phyloP scores from a whole-genome alignment of 1,140 invertebrate species.

The Oscheius sp. region DNA sequence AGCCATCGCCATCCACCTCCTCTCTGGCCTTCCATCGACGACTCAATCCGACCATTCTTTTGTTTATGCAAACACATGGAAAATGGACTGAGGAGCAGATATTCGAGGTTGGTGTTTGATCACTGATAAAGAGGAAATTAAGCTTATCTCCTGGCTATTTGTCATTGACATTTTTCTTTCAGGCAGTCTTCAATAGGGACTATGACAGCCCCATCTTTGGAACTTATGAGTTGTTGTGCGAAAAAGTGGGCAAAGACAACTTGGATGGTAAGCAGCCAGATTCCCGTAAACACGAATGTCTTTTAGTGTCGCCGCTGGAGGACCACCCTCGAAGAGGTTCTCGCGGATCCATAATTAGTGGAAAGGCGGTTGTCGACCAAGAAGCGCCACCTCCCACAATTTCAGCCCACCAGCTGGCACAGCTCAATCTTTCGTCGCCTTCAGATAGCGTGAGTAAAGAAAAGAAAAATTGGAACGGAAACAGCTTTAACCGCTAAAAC shows the following conservation, averaged over 20 bases:
- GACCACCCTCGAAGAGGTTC: conserved; percentile 52
- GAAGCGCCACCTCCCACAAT: conserved; percentile 50
- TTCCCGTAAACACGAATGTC: too few relatives aligned
- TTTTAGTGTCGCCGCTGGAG: conserved; percentile 11
- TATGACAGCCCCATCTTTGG: conserved; percentile 55
- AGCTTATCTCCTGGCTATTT: background rate
- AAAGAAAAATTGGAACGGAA: too few relatives aligned
- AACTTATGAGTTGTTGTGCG: conserved; percentile 50
- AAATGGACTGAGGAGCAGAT: conserved; percentile 60
- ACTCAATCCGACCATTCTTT: conserved; percentile 41
- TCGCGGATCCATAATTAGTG: conserved; percentile 59
- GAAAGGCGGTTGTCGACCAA: conserved; percentile 55
- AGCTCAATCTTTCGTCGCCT: conserved; percentile 51
- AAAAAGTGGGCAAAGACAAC: conserved; percentile 44
- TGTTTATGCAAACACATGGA: conserved; percentile 60
- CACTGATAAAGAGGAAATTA: background rate
- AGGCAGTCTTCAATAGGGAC: conserved; percentile 52
- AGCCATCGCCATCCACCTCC: background rate
- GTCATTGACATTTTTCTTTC: too few relatives aligned
- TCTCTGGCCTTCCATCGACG: background rate
- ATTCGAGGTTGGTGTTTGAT: conserved; percentile 46
- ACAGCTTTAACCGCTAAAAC: too few relatives aligned
- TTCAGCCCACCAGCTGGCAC: conserved; percentile 56
- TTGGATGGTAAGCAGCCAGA: conserved; percentile 22
- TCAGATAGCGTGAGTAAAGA: conserved; percentile 49